Conservation (phyloP, 2,797 vertebrate genomes). For the Platalea minor region DNA sequence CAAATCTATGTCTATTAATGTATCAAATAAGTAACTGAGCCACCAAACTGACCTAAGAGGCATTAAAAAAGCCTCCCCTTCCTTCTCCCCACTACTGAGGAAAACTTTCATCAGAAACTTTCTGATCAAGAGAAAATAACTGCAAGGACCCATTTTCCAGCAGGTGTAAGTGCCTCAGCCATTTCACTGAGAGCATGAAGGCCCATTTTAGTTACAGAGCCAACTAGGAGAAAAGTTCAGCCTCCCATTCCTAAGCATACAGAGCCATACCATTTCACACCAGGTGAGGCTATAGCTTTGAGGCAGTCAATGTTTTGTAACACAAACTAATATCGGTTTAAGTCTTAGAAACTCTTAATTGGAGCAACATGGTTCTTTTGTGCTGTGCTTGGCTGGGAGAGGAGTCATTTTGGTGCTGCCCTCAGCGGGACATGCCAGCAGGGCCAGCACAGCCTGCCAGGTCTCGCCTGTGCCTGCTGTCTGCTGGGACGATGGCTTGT, state of each 20-base stretch:
- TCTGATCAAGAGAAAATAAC: not conserved
- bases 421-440: fast-evolving
- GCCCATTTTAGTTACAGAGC: not conserved
- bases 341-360: not conserved
- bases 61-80: not conserved
- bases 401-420: not conserved
- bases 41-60: not conserved
- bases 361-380: not conserved
- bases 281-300: not conserved
- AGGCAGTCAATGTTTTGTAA: not conserved
- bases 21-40: not conserved
- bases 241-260: not conserved
- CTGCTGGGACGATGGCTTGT: not conserved
- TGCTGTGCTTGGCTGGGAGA: not conserved
- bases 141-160: not conserved
- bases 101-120: not conserved
- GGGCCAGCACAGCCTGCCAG: fast-evolving
- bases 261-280: not conserved
- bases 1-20: not conserved
- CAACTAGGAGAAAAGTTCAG: not conserved
- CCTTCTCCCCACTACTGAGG: not conserved
- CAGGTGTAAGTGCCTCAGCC: not conserved
- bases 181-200: not conserved
- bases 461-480: not conserved
- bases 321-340: not conserved